Evolutionary conservation across 1,140 invertebrate species (phyloP).

Genomic region (Phenacoccus solenopsis): DNA sequence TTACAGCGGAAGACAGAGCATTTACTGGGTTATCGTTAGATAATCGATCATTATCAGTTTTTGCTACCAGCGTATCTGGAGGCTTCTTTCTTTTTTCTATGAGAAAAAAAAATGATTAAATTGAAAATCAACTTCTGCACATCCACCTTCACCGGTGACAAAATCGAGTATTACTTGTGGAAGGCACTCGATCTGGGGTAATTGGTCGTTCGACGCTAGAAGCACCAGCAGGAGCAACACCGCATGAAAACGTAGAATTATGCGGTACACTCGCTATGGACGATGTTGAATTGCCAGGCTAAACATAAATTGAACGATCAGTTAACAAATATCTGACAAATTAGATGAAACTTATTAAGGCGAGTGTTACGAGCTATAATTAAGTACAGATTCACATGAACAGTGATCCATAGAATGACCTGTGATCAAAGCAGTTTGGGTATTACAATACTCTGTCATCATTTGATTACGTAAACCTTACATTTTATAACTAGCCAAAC

Average conservation of each 20-base stretch:
- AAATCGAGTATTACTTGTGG: slow-evolving; percentile 4
- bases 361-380: too few species aligned
- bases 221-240: neutral
- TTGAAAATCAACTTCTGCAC: neutral
- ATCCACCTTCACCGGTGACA: neutral
- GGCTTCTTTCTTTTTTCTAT: slow-evolving; percentile 83
- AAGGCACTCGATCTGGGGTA: slow-evolving; percentile 2
- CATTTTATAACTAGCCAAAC: too few species aligned
- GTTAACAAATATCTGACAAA: slow-evolving; percentile 18
- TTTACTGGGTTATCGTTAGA: slow-evolving; percentile 37
- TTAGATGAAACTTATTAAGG: neutral
- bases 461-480: too few species aligned
- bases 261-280: neutral
- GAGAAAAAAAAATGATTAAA: slow-evolving; percentile 36
- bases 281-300: neutral
- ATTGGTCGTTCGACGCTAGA: slow-evolving; percentile 5
- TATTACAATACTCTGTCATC: too few species aligned
- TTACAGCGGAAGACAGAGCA: slow-evolving; percentile 38
- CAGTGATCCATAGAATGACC: too few species aligned
- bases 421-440: too few species aligned
- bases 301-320: slow-evolving; percentile 21
- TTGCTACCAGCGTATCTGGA: slow-evolving; percentile 55
- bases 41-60: slow-evolving; percentile 49
- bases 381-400: too few species aligned
- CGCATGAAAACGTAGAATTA: neutral